Evolutionary conservation across 2,113 vertebrate species (phyloP).

Genomic region (Tenebrosternarchus preto): DNA sequence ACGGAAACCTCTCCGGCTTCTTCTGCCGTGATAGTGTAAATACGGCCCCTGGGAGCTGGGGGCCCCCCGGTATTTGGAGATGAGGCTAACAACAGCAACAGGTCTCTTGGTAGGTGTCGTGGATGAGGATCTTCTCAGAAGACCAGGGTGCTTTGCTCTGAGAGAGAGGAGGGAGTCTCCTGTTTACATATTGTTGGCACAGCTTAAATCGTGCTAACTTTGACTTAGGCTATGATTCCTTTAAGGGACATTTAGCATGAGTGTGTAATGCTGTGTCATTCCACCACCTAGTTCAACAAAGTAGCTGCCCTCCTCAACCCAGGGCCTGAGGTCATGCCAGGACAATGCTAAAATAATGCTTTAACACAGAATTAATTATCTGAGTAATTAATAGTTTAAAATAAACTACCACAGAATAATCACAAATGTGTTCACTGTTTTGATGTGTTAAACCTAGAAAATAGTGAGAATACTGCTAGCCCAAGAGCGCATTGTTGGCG

Average conservation of each 20-base stretch:
- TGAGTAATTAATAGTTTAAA: too few relatives aligned
- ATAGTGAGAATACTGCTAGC: slow-evolving; percentile 63
- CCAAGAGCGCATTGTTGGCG: slow-evolving; percentile 64
- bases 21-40: slow-evolving; percentile 56
- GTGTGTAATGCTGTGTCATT: slow-evolving; percentile 18
- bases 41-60: slow-evolving; percentile 54
- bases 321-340: neutral
- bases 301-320: neutral
- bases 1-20: slow-evolving; percentile 53
- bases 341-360: neutral
- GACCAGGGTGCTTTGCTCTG: slow-evolving; percentile 36
- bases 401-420: too few relatives aligned
- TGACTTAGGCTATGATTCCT: slow-evolving; percentile 35
- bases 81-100: slow-evolving; percentile 60
- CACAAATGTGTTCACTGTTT: too few relatives aligned
- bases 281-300: slow-evolving; percentile 31
- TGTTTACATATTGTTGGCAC: slow-evolving; percentile 25
- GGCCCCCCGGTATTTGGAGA: slow-evolving; percentile 68
- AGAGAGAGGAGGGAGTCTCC: slow-evolving; percentile 13
- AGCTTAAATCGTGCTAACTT: slow-evolving; percentile 35
- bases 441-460: too few relatives aligned
- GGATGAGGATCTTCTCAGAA: slow-evolving; percentile 61
- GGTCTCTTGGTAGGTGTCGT: slow-evolving; percentile 68
- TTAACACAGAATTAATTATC: too few relatives aligned
- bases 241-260: slow-evolving; percentile 35